phyloP scores from a whole-genome alignment of 2,113 vertebrate genomes.

The Arvicanthis niloticus region DNA sequence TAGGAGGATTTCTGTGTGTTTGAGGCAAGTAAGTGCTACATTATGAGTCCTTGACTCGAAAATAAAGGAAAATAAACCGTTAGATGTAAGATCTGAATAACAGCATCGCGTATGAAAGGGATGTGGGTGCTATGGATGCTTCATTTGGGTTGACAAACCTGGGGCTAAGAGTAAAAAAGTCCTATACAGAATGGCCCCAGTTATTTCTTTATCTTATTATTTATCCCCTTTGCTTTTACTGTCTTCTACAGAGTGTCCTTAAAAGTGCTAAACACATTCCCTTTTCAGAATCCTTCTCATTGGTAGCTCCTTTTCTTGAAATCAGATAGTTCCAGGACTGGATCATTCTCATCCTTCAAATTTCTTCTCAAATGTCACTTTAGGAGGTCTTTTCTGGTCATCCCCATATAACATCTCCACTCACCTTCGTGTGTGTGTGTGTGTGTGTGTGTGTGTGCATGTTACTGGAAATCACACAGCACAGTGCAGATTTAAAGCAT shows the following conservation, averaged over 20 bases:
- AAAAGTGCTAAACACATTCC: constrained; percentile 38
- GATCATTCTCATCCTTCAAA: neutral
- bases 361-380: constrained; percentile 8
- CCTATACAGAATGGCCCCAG: neutral
- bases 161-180: neutral
- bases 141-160: neutral
- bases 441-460: neutral
- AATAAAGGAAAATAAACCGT: neutral
- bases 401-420: neutral
- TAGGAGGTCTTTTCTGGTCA: neutral
- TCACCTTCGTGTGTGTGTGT: constrained; percentile 28
- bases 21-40: neutral
- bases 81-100: constrained; percentile 5
- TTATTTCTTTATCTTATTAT: neutral
- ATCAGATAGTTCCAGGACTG: neutral
- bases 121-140: neutral
- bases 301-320: constrained; percentile 8
- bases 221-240: neutral
- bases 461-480: neutral
- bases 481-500: neutral
- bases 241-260: neutral
- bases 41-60: neutral
- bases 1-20: neutral
- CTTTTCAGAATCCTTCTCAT: constrained; percentile 9
- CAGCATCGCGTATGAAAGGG: neutral